Evolutionary conservation across 1,140 invertebrate genomes (phyloP), one percentile per base, ranked within the genome.

Genomic region (Microvelia longipes): DNA sequence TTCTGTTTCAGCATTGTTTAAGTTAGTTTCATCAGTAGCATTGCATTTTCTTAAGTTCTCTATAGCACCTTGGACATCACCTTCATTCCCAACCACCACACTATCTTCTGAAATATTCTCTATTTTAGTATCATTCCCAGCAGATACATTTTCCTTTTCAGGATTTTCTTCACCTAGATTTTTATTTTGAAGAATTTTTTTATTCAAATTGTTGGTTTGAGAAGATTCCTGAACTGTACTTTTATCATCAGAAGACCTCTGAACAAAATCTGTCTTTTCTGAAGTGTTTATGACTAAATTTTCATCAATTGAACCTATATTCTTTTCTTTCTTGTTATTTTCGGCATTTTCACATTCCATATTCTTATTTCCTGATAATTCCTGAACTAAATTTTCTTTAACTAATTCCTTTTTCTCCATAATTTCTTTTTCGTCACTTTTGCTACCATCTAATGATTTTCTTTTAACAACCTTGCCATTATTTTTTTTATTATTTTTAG

Each of bases 111-210:
- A 11, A 26, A 5, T 64, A 13, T 64, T 26, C 15, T 64, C 62
- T 2, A 15, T 64, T 64, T 64, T 26, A 11, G 5, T 25, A 64
- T 24, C 62, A 24, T 64, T 64, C 24, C 2, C 27, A 50, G 69
- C 70, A 5, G n/a, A 19, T 35, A 28, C 30, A 27, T 67, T 67
- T 67, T 70, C 64, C 68, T 70, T 30, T 68, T 70, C 69, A 50
- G n/a, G 28, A n/a, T 67, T 25, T 27, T 66, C 30, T 29, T 68
- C 69, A 50, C 28, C 30, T 29, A 69, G 25, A 27, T 67, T 27
- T 29, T 28, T 63, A 28, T 25, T 30, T 67, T 35, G 14, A 28
- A 15, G 26, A 27, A 13, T 70, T 15, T 14, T 50, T 30, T 26
- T n/a, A 24, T 50, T 70, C 26, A 24, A 26, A 62, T 27, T 65